Percentiles rank a stretch among this genome's conserved stretches.
Conservation (phyloP, 2,797 vertebrate species). For the Periparus ater region DNA sequence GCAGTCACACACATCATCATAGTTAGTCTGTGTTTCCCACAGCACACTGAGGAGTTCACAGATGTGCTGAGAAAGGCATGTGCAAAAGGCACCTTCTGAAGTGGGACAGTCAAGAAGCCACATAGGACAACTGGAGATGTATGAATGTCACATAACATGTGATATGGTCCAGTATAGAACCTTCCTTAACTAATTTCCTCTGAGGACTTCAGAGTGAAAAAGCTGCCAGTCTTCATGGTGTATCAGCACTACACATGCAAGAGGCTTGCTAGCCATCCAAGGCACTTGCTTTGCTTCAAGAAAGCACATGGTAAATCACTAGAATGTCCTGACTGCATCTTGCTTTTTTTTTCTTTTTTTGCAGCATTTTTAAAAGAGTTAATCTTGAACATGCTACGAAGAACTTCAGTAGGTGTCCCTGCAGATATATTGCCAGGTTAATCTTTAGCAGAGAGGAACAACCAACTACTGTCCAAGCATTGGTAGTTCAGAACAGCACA, state of each 20-base stretch:
- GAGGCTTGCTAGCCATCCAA: neutral
- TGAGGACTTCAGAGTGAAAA: neutral
- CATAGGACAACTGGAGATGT: neutral
- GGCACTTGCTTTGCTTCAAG: neutral
- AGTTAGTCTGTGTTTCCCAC: neutral
- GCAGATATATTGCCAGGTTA: neutral
- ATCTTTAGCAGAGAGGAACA: neutral
- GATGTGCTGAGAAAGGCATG: neutral
- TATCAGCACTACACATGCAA: neutral
- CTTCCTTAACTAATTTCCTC: neutral
- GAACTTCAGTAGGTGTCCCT: neutral
- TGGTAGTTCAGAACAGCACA: neutral
- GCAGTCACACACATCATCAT: fast-evolving
- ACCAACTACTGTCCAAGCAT: neutral
- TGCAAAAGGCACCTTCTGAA: neutral
- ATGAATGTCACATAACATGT: neutral
- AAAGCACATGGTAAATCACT: neutral
- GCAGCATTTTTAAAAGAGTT: neutral
- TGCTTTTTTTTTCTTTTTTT: neutral
- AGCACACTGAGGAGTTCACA: neutral
- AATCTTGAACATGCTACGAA: neutral
- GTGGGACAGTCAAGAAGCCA: neutral
- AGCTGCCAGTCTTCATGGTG: neutral
- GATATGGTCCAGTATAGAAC: neutral
- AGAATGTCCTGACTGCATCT: neutral